A percentile compares a stretch with the other conserved stretches of the same genome.
phyloP scores from a whole-genome alignment of 2,113 vertebrate species.

The Colossoma macropomum region DNA sequence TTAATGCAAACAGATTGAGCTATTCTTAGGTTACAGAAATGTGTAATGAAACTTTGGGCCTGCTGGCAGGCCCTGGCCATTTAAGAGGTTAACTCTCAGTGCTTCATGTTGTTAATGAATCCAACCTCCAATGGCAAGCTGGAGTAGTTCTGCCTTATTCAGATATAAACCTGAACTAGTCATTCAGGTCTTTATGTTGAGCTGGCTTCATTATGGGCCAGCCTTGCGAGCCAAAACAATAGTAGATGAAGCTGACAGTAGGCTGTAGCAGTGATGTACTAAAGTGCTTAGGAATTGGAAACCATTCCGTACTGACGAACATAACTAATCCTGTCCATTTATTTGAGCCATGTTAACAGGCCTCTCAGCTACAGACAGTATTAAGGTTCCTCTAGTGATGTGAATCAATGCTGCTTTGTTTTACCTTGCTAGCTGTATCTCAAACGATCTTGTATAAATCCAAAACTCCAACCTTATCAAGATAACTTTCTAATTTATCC shows the following conservation, averaged over 20 bases:
- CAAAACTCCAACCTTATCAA: neutral
- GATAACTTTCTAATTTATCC: neutral
- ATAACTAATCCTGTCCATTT: neutral
- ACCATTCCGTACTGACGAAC: neutral
- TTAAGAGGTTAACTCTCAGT: no score
- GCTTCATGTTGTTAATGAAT: no score
- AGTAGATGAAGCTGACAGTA: neutral
- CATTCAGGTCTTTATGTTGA: no score
- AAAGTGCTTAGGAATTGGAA: neutral
- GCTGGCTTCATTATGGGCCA: no score
- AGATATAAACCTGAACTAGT: neutral
- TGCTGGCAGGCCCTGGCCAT: no score
- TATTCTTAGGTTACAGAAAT: no score
- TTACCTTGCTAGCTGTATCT: neutral
- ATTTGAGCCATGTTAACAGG: neutral
- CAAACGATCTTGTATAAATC: slow-evolving; percentile 4
- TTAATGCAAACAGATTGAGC: no score
- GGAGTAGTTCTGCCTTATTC: neutral
- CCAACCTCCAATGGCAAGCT: no score
- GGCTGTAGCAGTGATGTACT: neutral
- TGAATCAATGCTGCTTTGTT: neutral
- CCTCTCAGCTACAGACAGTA: neutral
- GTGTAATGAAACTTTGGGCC: no score
- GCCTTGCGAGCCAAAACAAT: neutral
- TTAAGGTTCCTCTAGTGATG: neutral